phyloP scores from a whole-genome alignment of 92 coral and sea anemone species.

The Desmophyllum pertusum region DNA sequence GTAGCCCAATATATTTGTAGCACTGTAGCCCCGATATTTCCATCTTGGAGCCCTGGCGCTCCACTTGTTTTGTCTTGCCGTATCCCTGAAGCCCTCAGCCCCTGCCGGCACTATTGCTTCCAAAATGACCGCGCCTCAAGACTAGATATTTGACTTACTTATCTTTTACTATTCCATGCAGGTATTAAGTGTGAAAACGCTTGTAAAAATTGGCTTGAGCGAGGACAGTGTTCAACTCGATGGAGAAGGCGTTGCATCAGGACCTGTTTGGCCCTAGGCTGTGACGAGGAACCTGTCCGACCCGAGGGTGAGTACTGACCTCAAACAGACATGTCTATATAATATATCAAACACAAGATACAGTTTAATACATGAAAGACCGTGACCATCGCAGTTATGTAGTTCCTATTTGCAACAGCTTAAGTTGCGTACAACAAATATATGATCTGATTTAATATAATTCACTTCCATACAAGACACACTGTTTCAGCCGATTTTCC shows the following conservation, averaged over 20 bases:
- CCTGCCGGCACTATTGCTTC: not conserved
- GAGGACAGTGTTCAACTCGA: constrained; percentile 68
- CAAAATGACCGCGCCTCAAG: not conserved
- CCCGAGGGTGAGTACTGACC: constrained; percentile 64
- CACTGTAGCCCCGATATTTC: not conserved
- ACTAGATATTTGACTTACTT: not conserved
- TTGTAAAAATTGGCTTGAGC: constrained; percentile 71
- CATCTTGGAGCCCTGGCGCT: not conserved
- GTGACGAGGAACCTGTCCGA: constrained; percentile 70
- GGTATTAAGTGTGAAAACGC: constrained; percentile 72
- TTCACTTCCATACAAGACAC: too few species aligned
- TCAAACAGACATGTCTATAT: too few species aligned
- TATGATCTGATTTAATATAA: too few species aligned
- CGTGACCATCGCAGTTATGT: too few species aligned
- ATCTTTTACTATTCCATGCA: not conserved
- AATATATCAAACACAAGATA: too few species aligned
- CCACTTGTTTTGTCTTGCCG: not conserved
- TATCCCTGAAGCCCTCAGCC: not conserved
- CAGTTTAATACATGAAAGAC: too few species aligned
- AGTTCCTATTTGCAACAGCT: too few species aligned
- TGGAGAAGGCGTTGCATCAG: constrained; percentile 76
- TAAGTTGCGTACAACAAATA: too few species aligned
- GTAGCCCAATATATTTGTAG: not conserved
- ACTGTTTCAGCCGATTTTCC: too few species aligned
- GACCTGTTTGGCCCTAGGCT: constrained; percentile 75